Conservation (phyloP, 2,113 vertebrate species). For the Apeltes quadracus region DNA sequence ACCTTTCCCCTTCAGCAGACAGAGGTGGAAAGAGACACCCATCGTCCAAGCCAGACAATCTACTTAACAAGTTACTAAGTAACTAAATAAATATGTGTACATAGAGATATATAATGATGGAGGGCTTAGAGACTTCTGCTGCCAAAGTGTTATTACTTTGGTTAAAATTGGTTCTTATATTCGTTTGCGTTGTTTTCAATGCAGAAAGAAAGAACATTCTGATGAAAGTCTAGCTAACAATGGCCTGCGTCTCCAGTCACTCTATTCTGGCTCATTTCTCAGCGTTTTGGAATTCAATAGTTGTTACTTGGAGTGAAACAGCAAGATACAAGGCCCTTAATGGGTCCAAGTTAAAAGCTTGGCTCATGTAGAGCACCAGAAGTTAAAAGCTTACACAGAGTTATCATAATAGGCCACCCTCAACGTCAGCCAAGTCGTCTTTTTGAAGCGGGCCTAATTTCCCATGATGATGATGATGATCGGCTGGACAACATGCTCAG, state of each 20-base stretch:
- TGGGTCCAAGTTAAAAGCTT: slow-evolving; percentile 70
- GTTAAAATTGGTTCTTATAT: slow-evolving; percentile 8
- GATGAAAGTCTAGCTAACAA: not conserved
- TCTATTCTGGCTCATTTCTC: slow-evolving; percentile 48
- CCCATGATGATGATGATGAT: slow-evolving; percentile 80
- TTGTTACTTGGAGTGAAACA: slow-evolving; percentile 58
- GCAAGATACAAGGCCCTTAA: slow-evolving; percentile 58
- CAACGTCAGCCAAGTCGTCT: slow-evolving; percentile 68
- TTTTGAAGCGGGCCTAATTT: slow-evolving; percentile 76
- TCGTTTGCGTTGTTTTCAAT: slow-evolving; percentile 15
- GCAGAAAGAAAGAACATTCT: not conserved
- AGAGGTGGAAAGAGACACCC: not conserved
- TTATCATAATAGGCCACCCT: slow-evolving; percentile 77
- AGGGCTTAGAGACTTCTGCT: not conserved
- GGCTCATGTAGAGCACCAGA: slow-evolving; percentile 70
- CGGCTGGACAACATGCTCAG: slow-evolving; percentile 80
- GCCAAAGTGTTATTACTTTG: not conserved
- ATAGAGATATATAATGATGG: too few relatives aligned
- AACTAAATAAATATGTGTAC: too few relatives aligned
- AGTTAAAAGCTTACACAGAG: slow-evolving; percentile 77
- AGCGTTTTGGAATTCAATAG: slow-evolving; percentile 59
- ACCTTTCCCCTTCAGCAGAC: not conserved
- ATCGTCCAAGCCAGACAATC: too few relatives aligned
- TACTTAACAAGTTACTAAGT: too few relatives aligned
- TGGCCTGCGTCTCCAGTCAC: slow-evolving; percentile 9